Conservation (phyloP, 2,797 vertebrate genomes). For the Myotis pilosus region DNA sequence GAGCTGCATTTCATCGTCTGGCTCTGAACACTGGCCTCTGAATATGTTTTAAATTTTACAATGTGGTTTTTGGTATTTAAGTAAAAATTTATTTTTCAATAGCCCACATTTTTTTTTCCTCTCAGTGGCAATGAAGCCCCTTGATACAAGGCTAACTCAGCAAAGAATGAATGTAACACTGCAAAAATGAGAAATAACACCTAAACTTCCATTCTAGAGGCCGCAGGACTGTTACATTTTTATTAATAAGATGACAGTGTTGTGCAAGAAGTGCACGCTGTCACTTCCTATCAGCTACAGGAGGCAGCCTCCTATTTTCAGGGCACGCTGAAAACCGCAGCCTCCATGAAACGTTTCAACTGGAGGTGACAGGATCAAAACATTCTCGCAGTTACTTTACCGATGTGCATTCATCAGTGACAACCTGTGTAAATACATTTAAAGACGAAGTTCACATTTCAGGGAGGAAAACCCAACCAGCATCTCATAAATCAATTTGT, state of each 20-base stretch:
- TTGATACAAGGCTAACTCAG: neutral
- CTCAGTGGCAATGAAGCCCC: neutral
- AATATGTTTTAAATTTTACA: conserved; percentile 53
- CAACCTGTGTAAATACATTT: conserved; percentile 61
- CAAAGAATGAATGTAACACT: neutral
- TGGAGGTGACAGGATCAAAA: conserved; percentile 53
- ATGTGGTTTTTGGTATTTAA: conserved; percentile 45
- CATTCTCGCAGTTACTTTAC: conserved; percentile 45
- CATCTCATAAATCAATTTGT: conserved; percentile 69
- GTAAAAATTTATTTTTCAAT: conserved; percentile 18
- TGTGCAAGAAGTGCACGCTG: neutral
- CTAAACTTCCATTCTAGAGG: neutral
- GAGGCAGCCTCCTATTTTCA: neutral
- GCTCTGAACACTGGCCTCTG: neutral
- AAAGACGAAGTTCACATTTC: conserved; percentile 67
- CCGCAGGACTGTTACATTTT: neutral
- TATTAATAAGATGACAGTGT: conserved; percentile 1
- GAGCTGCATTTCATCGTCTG: neutral
- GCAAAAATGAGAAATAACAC: conserved; percentile 18
- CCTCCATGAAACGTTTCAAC: conserved; percentile 33
- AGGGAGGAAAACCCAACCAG: conserved; percentile 2
- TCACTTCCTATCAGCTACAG: neutral
- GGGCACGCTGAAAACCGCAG: neutral
- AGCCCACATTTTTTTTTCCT: neutral
- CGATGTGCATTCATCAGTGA: conserved; percentile 56